Percentiles rank a stretch among this genome's conserved stretches.
phyloP scores from a whole-genome alignment of 2,113 vertebrate species.

The Urocitellus parryii region DNA sequence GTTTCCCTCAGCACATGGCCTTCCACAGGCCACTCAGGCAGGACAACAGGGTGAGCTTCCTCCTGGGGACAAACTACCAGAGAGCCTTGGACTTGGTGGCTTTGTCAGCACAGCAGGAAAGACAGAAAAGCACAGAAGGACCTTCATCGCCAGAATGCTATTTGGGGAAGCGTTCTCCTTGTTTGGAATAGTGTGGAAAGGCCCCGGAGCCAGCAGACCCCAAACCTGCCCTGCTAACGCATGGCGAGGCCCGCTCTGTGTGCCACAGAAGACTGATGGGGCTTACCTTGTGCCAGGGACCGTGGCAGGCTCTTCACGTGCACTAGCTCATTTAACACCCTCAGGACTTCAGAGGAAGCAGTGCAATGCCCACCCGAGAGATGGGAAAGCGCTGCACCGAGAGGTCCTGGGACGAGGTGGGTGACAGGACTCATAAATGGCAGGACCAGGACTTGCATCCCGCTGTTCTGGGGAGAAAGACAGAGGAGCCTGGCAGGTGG shows the following conservation, averaged over 20 bases:
- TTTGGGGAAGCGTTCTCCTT: neutral
- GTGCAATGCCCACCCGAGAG: neutral
- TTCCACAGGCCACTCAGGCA: neutral
- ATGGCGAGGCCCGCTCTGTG: neutral
- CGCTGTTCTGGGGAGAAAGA: neutral
- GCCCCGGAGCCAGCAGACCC: too few relatives aligned
- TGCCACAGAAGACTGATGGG: neutral
- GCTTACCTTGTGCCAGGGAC: neutral
- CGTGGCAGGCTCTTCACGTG: accelerated
- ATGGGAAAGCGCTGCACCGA: neutral
- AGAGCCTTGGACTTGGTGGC: neutral
- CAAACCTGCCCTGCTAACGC: neutral
- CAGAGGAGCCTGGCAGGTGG: neutral
- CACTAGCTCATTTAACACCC: neutral
- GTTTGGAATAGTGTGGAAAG: neutral
- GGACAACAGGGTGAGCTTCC: neutral
- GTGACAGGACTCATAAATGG: accelerated
- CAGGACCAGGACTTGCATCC: neutral
- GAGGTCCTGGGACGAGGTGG: too few relatives aligned
- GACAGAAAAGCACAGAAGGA: neutral
- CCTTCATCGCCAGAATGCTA: neutral
- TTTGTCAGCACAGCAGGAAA: neutral
- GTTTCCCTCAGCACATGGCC: neutral
- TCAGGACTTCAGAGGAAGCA: neutral
- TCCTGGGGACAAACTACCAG: too few relatives aligned